These are phyloP conservation scores for Phrixothrix hirtus DNA, from an alignment of 2,888 invertebrate species.

Conservation along the genomic window DNA sequence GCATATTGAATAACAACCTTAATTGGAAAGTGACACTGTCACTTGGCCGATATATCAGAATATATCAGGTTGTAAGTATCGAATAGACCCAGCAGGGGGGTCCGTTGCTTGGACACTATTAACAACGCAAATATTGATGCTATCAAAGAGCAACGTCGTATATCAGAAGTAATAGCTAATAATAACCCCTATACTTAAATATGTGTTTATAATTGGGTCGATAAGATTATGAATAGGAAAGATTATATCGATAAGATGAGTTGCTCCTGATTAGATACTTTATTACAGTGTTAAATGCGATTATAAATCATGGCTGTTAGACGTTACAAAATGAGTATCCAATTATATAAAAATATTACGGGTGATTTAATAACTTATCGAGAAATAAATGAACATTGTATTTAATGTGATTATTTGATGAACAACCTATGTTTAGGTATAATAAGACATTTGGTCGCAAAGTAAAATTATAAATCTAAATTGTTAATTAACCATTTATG, in stretches of 20 bases:
- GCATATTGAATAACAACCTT: constrained; percentile 27
- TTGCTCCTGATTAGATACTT: neutral
- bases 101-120: constrained; percentile 12
- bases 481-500: too few relatives aligned
- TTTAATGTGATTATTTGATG: too few relatives aligned
- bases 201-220: constrained; percentile 18
- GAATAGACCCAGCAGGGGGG: constrained; percentile 12
- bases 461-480: too few relatives aligned
- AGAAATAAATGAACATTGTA: too few relatives aligned
- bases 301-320: constrained; percentile 10
- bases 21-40: constrained; percentile 25
- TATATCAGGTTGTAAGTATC: constrained; percentile 18
- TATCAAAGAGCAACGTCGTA: constrained; percentile 20
- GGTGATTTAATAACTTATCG: too few relatives aligned
- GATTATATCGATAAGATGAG: constrained; percentile 4
- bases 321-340: too few relatives aligned
- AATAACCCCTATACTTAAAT: constrained; percentile 14
- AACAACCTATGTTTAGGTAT: too few relatives aligned
- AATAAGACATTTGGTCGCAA: too few relatives aligned
- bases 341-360: too few relatives aligned
- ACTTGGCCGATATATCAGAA: constrained; percentile 19
- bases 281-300: neutral
- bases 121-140: constrained; percentile 27
- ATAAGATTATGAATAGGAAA: constrained; percentile 5
- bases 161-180: constrained; percentile 22